Evolutionary conservation across 1,140 invertebrate genomes (phyloP), one percentile per base, ranked within the genome.

Genomic region (Drosophila pseudoobscura): DNA sequence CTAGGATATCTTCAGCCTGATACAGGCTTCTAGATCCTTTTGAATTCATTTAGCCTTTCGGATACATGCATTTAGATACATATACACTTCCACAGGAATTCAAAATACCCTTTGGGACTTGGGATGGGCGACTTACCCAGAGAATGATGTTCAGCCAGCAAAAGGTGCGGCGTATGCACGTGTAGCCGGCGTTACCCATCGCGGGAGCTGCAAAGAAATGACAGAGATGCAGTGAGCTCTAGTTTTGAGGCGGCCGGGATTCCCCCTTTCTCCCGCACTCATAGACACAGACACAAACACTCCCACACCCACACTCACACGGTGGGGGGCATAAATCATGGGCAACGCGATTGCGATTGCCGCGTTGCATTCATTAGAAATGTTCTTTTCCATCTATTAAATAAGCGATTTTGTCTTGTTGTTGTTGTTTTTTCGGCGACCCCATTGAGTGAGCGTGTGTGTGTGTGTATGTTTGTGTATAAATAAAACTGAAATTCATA

Each of bases 121-220:
- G 11, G 11, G 11, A 39, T 39, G 35, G 11, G 35, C 4, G 1
- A 83, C 79, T 93, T 92, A 96, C 96, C 95, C 95, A 96, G 78
- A 96, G 93, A 55, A 96, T 91, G 45, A 96, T 94, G 91, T 96
- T 96, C 71, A 96, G 92, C 91, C 95, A 94, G 82, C 95, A 96
- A 83, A 96, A 95, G 44, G 95, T 93, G 90, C 95, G 94, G 75
- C 96, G 93, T 73, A 96, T 94, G 91, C 95, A 96, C 75, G 95
- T 95, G 90, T 96, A 96, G 75, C 95, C 95, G 83, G 95, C 95
- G 78, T 94, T 94, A 54, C 94, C 93, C 95, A 95, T 95, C 59
- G 64, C 56, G 47, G 53, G 49, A 74, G 62, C 59, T 73, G 76
- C 11, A 35, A 49, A 51, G 49, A 1, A 17, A 26, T 8, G 13